phyloP scores from a whole-genome alignment of 1,140 invertebrate species.

The Pomacea maculata region DNA sequence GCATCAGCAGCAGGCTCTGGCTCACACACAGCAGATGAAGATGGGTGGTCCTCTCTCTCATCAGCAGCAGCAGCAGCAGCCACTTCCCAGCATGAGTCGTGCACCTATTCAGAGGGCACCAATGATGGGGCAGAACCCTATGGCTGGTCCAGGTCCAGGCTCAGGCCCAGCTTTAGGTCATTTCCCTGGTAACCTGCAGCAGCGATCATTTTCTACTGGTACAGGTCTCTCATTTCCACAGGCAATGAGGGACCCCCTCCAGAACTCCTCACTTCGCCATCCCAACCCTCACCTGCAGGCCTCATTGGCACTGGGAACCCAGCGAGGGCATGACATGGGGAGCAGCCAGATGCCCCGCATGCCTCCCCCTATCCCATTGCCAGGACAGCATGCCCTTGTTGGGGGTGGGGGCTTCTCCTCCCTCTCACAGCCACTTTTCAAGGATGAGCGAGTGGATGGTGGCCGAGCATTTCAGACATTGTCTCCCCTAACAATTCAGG shows the following conservation, averaged over 20 bases:
- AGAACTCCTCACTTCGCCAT: neutral
- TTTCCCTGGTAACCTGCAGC: neutral
- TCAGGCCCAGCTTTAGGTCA: neutral
- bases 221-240: neutral
- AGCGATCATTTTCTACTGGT: neutral
- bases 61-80: neutral
- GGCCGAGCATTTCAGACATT: slow-evolving; percentile 36
- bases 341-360: slow-evolving; percentile 7
- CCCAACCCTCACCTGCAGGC: slow-evolving; percentile 21
- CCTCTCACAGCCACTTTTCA: neutral
- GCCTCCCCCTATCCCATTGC: slow-evolving; percentile 10
- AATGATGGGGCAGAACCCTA: neutral
- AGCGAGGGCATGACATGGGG: slow-evolving; percentile 6
- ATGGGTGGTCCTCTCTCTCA: neutral
- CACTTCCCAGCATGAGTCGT: neutral
- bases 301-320: slow-evolving; percentile 1
- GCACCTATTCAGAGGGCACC: neutral
- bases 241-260: neutral
- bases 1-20: slow-evolving; percentile 16
- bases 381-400: slow-evolving; percentile 1
- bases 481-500: slow-evolving; percentile 48
- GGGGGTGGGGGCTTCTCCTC: slow-evolving; percentile 8
- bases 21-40: slow-evolving; percentile 21
- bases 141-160: neutral
- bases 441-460: slow-evolving; percentile 22